Conservation (phyloP, 2,113 vertebrate species). For the Pseudorectes ferrugineus region DNA sequence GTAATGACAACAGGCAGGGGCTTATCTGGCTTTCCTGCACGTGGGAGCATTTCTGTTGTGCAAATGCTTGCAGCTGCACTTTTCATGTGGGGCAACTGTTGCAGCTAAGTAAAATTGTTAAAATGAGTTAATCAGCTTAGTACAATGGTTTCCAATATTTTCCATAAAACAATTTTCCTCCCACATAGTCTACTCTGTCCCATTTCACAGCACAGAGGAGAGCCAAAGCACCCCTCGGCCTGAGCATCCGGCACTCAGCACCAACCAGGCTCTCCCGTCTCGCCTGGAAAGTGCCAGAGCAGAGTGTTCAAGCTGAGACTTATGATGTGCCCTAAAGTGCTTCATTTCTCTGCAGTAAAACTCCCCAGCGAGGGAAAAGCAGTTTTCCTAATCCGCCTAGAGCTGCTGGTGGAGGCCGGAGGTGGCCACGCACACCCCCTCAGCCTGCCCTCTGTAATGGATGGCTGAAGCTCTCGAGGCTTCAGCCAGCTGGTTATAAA, state of each 20-base stretch:
- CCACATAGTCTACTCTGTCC: neutral
- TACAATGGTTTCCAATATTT: neutral
- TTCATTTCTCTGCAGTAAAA: neutral
- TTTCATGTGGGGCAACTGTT: neutral
- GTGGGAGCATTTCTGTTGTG: neutral
- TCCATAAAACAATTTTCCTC: slow-evolving; percentile 1
- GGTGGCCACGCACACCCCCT: neutral
- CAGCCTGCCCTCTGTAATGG: neutral
- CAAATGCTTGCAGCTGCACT: neutral
- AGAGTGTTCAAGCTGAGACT: neutral
- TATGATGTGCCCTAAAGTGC: neutral
- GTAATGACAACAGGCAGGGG: neutral
- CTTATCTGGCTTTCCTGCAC: neutral
- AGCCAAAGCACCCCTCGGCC: neutral
- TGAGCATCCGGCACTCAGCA: neutral
- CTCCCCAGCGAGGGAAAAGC: neutral
- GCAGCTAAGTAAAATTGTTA: neutral
- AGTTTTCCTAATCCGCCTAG: neutral
- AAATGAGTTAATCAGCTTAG: neutral
- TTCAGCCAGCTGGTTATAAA: neutral
- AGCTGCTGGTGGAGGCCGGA: neutral
- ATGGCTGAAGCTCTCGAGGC: neutral
- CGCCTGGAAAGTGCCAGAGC: neutral
- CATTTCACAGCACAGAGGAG: neutral
- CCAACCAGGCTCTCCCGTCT: neutral